Base-by-base conservation (phyloP, 2,797 vertebrate species). In the Acestrorhynchus altus region DNA sequence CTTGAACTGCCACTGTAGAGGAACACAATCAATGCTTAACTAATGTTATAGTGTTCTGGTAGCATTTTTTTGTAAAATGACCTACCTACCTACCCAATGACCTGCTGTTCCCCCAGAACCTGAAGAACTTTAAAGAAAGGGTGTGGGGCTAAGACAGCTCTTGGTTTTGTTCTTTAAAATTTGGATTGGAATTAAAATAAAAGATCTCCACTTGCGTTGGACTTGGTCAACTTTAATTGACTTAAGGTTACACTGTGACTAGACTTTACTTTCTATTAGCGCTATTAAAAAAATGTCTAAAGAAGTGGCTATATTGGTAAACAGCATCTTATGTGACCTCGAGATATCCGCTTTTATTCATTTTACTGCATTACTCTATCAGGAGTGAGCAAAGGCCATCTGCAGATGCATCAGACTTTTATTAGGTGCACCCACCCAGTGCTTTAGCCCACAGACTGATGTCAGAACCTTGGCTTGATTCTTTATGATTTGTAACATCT, bases 401-500 rank as follows among this genome's bases (percentile, higher is more conserved):
- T 20, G 69, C 31, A 59, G 28, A 81, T 40, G 26, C 78, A 51
- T 60, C 65, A 70, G 40, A 47, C 46, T 69, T 35, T 81, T 57
- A 31, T 28, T 16, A 7, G 49, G 44, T 67, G 39, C 74, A 67
- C 68, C 67, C 74, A 39, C 54, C 77, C 28, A 73, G 63, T 35
- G 44, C 59, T 75, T 63, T 56, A 56, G 11, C 42, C 60, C 66
- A 47, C 78, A 61, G 10, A 24, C 67, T 78, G 59, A 74, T 70
- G 74, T 81, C 73, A 81, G 67, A 40, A 72, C 61, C 47, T 49
- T 47, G 63, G 52, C 44, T 40, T 9, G 24, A 60, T 44, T 61
- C 63, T 61, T 82, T 39, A 63, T 68, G 71, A 82, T 81, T 76
- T 80, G 20, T 68, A 51, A 77, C 63, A 15, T 42, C 49, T 77